Conservation (phyloP, 2,113 vertebrate genomes). For the Erythrocercus mccallii region DNA sequence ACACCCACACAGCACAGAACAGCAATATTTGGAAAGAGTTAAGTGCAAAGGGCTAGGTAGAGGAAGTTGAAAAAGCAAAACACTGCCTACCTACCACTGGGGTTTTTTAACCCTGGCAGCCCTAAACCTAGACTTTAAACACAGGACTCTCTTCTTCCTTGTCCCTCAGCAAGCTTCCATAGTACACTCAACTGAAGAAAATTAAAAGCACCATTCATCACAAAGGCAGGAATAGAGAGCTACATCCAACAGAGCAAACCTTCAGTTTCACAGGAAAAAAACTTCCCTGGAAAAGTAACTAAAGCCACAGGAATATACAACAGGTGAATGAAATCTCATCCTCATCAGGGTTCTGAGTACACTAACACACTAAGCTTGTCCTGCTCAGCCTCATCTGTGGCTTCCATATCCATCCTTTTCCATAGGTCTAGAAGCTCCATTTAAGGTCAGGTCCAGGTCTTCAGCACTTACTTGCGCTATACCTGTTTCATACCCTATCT, state of each 20-base stretch:
- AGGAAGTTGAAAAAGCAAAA: background rate
- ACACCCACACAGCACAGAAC: fast-evolving
- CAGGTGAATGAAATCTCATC: background rate
- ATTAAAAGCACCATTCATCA: fast-evolving
- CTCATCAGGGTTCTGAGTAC: background rate
- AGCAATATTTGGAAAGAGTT: background rate
- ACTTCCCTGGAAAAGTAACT: fast-evolving
- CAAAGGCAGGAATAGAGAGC: background rate
- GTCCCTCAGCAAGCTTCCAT: background rate
- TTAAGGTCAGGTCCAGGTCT: background rate
- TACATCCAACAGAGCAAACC: fast-evolving
- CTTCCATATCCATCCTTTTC: background rate
- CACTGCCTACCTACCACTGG: background rate
- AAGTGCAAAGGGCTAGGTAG: background rate
- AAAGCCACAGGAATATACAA: background rate
- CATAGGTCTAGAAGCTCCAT: background rate
- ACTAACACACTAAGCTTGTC: background rate
- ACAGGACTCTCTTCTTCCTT: background rate
- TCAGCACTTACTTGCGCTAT: fast-evolving
- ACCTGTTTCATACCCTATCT: fast-evolving
- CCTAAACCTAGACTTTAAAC: background rate
- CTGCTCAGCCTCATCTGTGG: background rate
- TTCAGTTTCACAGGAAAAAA: background rate
- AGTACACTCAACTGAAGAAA: fast-evolving
- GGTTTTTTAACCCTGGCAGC: background rate